Conservation (phyloP, 1,140 invertebrate genomes). For the Neodiprion virginianus region DNA sequence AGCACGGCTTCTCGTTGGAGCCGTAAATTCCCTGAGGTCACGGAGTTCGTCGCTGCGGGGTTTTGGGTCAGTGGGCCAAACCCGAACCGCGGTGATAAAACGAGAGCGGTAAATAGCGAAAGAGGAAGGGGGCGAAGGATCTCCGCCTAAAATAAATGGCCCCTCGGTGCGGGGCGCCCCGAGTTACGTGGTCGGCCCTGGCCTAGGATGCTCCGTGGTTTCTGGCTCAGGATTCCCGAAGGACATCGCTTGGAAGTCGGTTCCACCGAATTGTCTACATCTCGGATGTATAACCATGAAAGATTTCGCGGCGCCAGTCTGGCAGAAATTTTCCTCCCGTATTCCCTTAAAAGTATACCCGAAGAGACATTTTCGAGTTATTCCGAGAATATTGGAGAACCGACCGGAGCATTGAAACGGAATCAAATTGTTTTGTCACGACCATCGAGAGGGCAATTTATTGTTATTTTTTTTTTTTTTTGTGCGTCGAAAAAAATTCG, state of each 20-base stretch:
- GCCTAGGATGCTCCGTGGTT: neutral
- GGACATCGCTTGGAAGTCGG: neutral
- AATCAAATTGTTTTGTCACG: neutral
- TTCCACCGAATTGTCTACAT: too few species aligned
- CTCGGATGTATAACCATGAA: too few species aligned
- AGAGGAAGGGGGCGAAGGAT: neutral
- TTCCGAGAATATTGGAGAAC: neutral
- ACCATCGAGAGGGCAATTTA: neutral
- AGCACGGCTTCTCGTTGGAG: neutral
- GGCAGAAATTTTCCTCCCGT: neutral
- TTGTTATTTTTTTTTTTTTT: neutral
- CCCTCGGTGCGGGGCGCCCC: neutral
- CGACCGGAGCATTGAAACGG: neutral
- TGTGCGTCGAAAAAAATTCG: neutral
- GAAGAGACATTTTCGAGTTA: neutral
- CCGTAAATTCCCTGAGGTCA: neutral
- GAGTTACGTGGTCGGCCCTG: neutral
- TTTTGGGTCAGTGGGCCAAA: neutral
- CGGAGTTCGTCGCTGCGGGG: neutral
- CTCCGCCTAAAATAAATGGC: neutral
- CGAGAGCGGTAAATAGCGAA: too few species aligned
- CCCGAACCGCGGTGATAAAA: neutral
- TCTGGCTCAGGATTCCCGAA: neutral
- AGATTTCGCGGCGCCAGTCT: too few species aligned
- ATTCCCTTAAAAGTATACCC: neutral